phyloP scores from a whole-genome alignment of 2,113 vertebrate genomes.

The Scophthalmus maximus region DNA sequence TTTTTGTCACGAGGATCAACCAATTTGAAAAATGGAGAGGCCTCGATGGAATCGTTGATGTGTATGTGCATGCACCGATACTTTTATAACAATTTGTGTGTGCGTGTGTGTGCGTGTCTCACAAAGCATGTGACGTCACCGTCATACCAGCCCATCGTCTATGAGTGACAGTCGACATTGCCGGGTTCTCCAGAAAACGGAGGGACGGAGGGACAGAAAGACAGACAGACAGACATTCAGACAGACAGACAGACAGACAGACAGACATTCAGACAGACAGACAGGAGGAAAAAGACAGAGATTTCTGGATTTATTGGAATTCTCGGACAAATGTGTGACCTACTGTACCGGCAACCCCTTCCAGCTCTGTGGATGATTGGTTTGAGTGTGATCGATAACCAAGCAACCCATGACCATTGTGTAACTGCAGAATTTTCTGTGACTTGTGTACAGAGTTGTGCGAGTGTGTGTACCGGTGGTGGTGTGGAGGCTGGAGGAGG shows the following conservation, averaged over 20 bases:
- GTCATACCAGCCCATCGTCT: background rate
- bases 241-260: background rate
- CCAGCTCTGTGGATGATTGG: constrained; percentile 31
- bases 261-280: background rate
- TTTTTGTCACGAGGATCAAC: constrained; percentile 56
- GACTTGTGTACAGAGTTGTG: constrained; percentile 11
- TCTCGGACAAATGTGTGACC: constrained; percentile 11
- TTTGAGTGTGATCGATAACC: constrained; percentile 56
- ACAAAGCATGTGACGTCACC: background rate
- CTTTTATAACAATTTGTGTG: background rate
- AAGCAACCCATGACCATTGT: constrained; percentile 12
- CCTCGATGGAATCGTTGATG: constrained; percentile 54
- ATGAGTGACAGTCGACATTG: background rate
- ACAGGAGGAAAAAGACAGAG: background rate
- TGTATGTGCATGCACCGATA: constrained; percentile 36
- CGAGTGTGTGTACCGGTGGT: constrained; percentile 2
- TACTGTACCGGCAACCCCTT: constrained; percentile 19
- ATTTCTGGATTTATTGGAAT: background rate
- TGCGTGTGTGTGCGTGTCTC: background rate
- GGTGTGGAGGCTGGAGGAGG: background rate
- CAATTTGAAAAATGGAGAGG: constrained; percentile 62
- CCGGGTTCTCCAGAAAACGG: background rate
- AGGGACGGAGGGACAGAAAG: background rate
- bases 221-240: background rate
- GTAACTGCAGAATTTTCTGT: constrained; percentile 30